Percentiles rank a stretch among this genome's conserved stretches.
These are phyloP conservation scores for Dryococelus australis DNA, from an alignment of 2,888 invertebrate genomes.

Conservation along the genomic window DNA sequence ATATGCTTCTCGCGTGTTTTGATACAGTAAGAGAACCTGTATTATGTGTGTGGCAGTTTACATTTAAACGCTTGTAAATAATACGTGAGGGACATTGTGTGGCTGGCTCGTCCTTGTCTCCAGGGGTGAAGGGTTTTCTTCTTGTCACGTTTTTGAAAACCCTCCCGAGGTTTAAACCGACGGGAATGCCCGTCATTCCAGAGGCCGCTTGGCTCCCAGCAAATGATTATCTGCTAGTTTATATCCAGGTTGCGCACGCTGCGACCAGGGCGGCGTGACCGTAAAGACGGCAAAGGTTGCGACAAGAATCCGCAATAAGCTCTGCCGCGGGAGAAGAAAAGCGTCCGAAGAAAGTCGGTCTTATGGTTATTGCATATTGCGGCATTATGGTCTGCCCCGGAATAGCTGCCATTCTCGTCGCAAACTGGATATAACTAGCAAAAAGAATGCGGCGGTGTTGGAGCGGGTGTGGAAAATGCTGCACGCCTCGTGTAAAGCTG, in stretches of 20 bases:
- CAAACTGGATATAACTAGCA: not conserved
- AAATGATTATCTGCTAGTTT: conserved; percentile 16
- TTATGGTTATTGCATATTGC: conserved; percentile 9
- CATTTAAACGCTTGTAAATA: not conserved
- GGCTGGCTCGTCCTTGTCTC: not conserved
- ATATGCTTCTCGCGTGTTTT: too few species aligned
- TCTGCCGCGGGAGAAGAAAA: not conserved
- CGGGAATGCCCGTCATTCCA: not conserved
- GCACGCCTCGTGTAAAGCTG: too few species aligned
- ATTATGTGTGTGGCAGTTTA: not conserved
- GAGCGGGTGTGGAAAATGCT: not conserved
- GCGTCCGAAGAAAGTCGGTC: not conserved
- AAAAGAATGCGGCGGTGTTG: not conserved
- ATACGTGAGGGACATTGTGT: not conserved
- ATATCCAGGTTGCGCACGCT: not conserved
- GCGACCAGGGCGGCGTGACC: not conserved
- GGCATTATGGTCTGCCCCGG: not conserved
- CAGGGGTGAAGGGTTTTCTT: not conserved
- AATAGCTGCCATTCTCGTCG: not conserved
- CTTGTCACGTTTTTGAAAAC: not conserved
- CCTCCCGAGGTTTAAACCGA: not conserved
- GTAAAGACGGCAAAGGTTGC: not conserved
- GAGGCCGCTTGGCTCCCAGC: not conserved
- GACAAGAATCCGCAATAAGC: conserved; percentile 16
- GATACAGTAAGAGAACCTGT: too few species aligned